phyloP scores from a whole-genome alignment of 1,140 invertebrate species.

The Trachelipus rathkii region DNA sequence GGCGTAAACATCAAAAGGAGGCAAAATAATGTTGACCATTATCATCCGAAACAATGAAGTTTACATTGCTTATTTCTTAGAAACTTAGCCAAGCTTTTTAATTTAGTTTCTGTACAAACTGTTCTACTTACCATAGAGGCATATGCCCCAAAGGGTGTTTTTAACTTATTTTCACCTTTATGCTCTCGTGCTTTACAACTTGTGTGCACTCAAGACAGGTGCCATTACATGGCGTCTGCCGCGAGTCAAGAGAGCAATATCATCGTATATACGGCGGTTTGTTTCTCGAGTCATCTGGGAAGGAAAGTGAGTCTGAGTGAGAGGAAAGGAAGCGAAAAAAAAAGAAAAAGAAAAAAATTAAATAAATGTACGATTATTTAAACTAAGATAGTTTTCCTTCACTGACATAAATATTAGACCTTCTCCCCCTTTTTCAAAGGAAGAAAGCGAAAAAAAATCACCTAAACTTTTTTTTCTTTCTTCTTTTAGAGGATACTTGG shows the following conservation, averaged over 20 bases:
- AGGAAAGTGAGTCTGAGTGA: neutral
- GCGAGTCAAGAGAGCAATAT: neutral
- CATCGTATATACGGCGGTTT: conserved; percentile 1
- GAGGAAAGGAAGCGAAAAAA: too few species aligned
- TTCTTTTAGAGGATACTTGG: too few species aligned
- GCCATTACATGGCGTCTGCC: neutral
- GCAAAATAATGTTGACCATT: conserved; percentile 6
- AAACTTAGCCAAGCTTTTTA: neutral
- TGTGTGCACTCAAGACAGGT: neutral
- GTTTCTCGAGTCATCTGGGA: neutral
- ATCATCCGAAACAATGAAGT: neutral
- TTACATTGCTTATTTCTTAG: conserved; percentile 6
- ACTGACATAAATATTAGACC: neutral
- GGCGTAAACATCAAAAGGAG: neutral
- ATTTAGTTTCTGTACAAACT: conserved; percentile 13
- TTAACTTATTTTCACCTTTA: conserved; percentile 11
- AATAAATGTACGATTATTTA: conserved; percentile 12
- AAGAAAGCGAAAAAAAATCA: too few species aligned
- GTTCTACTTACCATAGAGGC: neutral
- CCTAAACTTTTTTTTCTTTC: too few species aligned
- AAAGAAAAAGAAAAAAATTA: neutral
- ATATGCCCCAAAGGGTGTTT: neutral
- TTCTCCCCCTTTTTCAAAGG: too few species aligned
- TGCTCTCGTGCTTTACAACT: neutral
- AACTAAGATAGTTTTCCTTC: neutral